phyloP scores from a whole-genome alignment of 2,888 invertebrate species.

The Diachrysia chrysitis region DNA sequence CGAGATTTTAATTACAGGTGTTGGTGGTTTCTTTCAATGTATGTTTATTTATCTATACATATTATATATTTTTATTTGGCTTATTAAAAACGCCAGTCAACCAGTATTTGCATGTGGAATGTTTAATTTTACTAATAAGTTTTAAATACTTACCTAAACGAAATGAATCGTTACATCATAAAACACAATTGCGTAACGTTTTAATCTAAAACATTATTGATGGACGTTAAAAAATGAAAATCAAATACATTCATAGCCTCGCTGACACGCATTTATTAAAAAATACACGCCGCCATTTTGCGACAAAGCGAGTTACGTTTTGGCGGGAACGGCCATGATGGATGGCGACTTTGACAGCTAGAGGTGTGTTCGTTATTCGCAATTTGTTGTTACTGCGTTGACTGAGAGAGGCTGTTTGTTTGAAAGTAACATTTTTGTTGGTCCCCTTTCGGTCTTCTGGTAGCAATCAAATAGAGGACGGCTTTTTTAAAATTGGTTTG shows the following conservation, averaged over 20 bases:
- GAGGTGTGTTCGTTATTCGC: slow-evolving; percentile 62
- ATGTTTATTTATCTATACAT: no score
- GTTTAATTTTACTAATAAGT: background rate
- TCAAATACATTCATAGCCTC: slow-evolving; percentile 38
- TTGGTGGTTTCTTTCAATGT: background rate
- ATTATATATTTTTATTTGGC: no score
- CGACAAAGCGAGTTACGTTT: slow-evolving; percentile 70
- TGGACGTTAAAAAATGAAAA: slow-evolving; percentile 39
- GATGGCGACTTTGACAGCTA: slow-evolving; percentile 73
- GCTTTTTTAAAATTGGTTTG: slow-evolving; percentile 7
- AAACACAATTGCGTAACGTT: slow-evolving; percentile 20
- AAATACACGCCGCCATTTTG: slow-evolving; percentile 62
- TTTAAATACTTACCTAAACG: background rate
- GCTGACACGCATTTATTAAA: slow-evolving; percentile 59
- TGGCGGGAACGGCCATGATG: slow-evolving; percentile 73
- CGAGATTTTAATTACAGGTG: background rate
- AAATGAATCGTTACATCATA: background rate
- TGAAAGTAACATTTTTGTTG: slow-evolving; percentile 5
- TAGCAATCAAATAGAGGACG: slow-evolving; percentile 16
- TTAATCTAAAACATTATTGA: slow-evolving; percentile 43
- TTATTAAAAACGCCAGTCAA: background rate
- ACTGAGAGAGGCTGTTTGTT: slow-evolving; percentile 51
- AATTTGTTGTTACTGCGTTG: slow-evolving; percentile 65
- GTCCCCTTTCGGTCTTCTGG: slow-evolving; percentile 12
- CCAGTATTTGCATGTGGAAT: background rate